Percentiles rank a stretch among this genome's conserved stretches.
These are phyloP conservation scores for Ostrea denselamellosa DNA, from an alignment of 1,140 invertebrate genomes.

Conservation along the genomic window DNA sequence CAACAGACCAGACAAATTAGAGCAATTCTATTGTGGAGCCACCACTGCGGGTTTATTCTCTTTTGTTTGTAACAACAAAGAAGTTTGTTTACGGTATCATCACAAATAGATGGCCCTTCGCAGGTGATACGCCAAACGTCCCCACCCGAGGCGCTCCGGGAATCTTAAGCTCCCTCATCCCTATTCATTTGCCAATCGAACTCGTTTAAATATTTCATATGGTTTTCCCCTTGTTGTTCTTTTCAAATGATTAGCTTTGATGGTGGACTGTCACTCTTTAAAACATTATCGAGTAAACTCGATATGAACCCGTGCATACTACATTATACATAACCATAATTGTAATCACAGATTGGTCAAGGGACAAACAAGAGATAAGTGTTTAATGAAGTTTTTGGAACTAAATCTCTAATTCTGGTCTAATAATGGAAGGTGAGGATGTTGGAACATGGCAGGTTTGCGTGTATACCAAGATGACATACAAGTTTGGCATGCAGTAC, in stretches of 20 bases:
- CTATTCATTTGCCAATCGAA: slow-evolving; percentile 27
- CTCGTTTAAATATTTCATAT: slow-evolving; percentile 35
- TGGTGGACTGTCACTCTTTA: not conserved
- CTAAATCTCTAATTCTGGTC: not conserved
- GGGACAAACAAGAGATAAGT: not conserved
- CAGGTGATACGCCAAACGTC: slow-evolving; percentile 26
- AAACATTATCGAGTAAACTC: slow-evolving; percentile 1
- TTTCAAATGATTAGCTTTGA: slow-evolving; percentile 30
- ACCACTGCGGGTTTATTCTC: not conserved
- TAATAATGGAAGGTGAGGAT: slow-evolving; percentile 24
- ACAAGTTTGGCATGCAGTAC: slow-evolving; percentile 35
- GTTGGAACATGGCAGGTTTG: slow-evolving; percentile 36
- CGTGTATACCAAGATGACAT: slow-evolving; percentile 32
- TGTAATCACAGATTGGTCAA: slow-evolving; percentile 17
- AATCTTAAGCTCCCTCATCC: not conserved
- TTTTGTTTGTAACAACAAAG: slow-evolving; percentile 3
- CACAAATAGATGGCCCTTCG: slow-evolving; percentile 15
- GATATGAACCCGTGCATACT: not conserved
- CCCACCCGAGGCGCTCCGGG: slow-evolving; percentile 14
- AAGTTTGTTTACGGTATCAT: slow-evolving; percentile 38
- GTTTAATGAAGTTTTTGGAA: slow-evolving; percentile 34
- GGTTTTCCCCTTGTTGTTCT: slow-evolving; percentile 35
- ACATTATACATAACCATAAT: slow-evolving; percentile 37
- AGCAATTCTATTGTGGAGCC: not conserved
- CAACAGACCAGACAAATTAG: slow-evolving; percentile 6